Evolutionary conservation across 2,888 invertebrate species (phyloP), one percentile per base, ranked within the genome.

Genomic region (Cabera pusaria): DNA sequence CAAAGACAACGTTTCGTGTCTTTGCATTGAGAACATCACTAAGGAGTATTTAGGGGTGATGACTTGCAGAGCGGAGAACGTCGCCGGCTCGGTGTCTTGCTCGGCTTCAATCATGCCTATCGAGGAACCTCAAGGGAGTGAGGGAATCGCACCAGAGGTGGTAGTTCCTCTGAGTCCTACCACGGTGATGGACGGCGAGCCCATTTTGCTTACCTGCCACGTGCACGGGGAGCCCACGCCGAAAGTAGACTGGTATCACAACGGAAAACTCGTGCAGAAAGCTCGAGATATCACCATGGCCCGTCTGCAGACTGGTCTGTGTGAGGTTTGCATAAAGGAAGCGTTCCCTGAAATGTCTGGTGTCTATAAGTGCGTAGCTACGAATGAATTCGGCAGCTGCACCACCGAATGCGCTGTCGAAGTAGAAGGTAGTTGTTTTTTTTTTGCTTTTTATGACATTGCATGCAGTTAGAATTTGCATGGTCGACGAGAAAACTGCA

Each of bases 281-380:
- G 94, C 93, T 27, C 94, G 95, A 80, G 96, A 96, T 69, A 92
- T 95, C 32, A 90, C 90, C 6, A 92, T 95, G 33, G 90, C 91
- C 19, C 94, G 96, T 74, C 93, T 94, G 61, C 90, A 91, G 49
- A 94, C 95, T 64, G 97, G 97, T 46, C 86, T 92, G 42, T 96
- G 96, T 66, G 93, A 93, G 70, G 87, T 98, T 53, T 92, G 93
- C 49, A 95, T 97, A 56, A 92, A 92, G 49, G 96, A 97, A 91
- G 96, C 96, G 31, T 96, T 96, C 65, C 96, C 96, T 6, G 97
- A 97, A 91, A 96, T 97, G 90, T 93, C 95, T 61, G 97, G 97
- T 41, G 93, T 91, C 71, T 98, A 98, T 74, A 92, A 92, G 42
- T 97, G 97, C 76, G 90, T 91, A 61, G 97, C 97, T 28, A 90